Evolutionary conservation across 1,140 invertebrate species (phyloP).

Genomic region (Panagrolaimus sp.): DNA sequence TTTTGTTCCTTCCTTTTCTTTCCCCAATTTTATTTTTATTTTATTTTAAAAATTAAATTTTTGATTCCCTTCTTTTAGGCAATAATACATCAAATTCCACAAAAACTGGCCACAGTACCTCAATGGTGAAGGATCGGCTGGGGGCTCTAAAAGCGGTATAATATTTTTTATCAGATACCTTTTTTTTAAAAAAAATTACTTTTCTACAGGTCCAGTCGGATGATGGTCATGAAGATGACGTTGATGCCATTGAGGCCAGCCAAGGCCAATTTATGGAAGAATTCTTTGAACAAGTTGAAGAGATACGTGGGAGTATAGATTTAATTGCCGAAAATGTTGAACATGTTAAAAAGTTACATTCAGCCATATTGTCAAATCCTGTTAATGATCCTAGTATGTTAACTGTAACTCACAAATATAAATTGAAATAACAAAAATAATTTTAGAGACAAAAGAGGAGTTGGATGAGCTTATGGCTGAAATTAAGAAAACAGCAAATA

Average conservation of each 20-base stretch:
- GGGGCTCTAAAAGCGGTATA: conserved; percentile 51
- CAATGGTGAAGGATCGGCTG: conserved; percentile 47
- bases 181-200: conserved; percentile 14
- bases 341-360: conserved; percentile 99
- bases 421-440: conserved; percentile 10
- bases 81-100: neutral
- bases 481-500: conserved; percentile 99
- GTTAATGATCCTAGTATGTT: conserved; percentile 95
- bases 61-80: neutral
- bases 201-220: conserved; percentile 50
- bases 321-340: conserved; percentile 97
- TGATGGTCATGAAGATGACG: conserved; percentile 57
- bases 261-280: conserved; percentile 58
- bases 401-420: neutral
- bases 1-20: neutral
- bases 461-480: conserved; percentile 98
- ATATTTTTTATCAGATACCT: neutral
- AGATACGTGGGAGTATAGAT: conserved; percentile 98
- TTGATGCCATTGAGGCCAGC: conserved; percentile 44
- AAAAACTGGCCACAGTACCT: neutral
- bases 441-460: conserved; percentile 94
- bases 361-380: conserved; percentile 91
- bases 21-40: neutral
- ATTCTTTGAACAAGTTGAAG: conserved; percentile 71
- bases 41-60: neutral